These are phyloP conservation scores for Dastarcus helophoroides DNA, from an alignment of 2,888 invertebrate genomes.

Conservation along the genomic window DNA sequence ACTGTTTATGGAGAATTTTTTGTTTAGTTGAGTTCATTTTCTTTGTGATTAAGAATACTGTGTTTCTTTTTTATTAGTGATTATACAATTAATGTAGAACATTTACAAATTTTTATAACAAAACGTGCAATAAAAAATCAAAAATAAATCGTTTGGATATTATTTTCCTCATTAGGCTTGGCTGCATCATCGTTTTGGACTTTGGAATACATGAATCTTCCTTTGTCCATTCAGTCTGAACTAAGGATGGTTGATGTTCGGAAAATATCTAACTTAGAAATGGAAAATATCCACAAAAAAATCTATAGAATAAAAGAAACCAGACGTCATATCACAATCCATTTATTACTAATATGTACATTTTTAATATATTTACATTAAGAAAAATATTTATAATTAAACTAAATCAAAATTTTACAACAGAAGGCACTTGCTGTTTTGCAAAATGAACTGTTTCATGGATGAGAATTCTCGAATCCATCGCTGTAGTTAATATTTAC, in stretches of 20 bases:
- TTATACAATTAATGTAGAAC: conserved; percentile 9
- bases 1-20: conserved; percentile 4
- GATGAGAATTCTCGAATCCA: no score
- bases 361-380: conserved; percentile 6
- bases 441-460: no score
- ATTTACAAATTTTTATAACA: conserved; percentile 21
- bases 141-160: conserved; percentile 3
- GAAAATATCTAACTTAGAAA: no score
- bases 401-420: conserved; percentile 5
- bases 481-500: no score
- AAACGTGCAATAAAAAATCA: conserved; percentile 18
- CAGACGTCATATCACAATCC: conserved; percentile 6
- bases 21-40: not conserved
- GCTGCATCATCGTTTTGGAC: no score
- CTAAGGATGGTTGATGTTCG: no score
- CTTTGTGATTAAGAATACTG: not conserved
- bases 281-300: no score
- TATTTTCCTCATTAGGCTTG: no score
- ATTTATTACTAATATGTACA: conserved; percentile 4
- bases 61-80: not conserved
- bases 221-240: no score
- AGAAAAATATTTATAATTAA: conserved; percentile 1
- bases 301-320: conserved; percentile 1
- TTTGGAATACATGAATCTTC: no score
- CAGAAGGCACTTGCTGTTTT: no score